A percentile compares a stretch with the other conserved stretches of the same genome.
phyloP scores from a whole-genome alignment of 64 coral and sea anemone genomes.

The Montipora cactus region DNA sequence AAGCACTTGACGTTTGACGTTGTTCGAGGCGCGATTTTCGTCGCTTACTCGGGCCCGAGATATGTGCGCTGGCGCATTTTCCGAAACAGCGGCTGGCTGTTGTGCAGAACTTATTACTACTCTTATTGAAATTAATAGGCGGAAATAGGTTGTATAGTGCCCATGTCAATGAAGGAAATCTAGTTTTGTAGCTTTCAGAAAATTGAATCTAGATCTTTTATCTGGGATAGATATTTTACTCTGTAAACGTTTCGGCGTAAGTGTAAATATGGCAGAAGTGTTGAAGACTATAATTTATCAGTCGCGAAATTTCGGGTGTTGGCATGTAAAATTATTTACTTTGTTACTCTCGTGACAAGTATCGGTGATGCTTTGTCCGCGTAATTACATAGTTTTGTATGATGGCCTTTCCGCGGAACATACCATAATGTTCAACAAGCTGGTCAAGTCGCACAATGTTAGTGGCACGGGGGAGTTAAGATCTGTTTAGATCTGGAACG shows the following conservation, averaged over 20 bases:
- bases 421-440: no score
- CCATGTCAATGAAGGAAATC: conserved; percentile 2
- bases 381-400: background rate
- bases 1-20: no score
- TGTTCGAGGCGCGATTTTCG: no score
- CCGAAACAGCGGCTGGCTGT: background rate
- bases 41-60: no score
- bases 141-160: background rate
- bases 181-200: conserved; percentile 55
- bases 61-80: background rate
- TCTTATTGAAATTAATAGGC: background rate
- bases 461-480: no score
- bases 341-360: background rate
- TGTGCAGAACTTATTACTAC: background rate
- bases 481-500: no score
- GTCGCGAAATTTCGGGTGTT: background rate
- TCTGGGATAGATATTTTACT: conserved; percentile 17
- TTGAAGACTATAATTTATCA: conserved; percentile 23
- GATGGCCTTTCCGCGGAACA: background rate
- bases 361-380: background rate
- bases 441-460: no score
- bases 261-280: conserved; percentile 19
- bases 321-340: conserved; percentile 15
- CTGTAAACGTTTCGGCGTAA: background rate
- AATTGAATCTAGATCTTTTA: background rate